phyloP scores from a whole-genome alignment of 2,797 vertebrate genomes.

The Acestrorhynchus altus region DNA sequence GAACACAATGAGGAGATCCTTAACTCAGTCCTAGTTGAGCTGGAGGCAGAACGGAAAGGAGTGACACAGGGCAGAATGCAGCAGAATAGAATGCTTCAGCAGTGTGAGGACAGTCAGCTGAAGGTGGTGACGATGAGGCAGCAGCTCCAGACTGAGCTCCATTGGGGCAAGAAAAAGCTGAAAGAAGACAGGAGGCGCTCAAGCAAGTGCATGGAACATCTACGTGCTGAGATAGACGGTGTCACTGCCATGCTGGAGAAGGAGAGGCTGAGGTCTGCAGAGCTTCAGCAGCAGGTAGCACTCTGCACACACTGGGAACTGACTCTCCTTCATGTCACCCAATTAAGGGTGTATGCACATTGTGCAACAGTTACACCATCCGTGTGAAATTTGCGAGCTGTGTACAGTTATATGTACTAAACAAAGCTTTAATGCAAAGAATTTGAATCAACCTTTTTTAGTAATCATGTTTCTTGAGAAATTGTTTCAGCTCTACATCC shows the following conservation, averaged over 20 bases:
- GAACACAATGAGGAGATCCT: slow-evolving; percentile 70
- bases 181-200: slow-evolving; percentile 80
- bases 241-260: slow-evolving; percentile 79
- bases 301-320: too few species aligned
- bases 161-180: slow-evolving; percentile 69
- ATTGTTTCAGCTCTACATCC: too few species aligned
- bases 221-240: slow-evolving; percentile 82
- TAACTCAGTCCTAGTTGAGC: slow-evolving; percentile 73
- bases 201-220: slow-evolving; percentile 74
- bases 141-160: slow-evolving; percentile 75
- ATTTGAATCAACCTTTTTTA: too few species aligned
- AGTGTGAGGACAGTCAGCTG: slow-evolving; percentile 72
- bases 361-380: too few species aligned
- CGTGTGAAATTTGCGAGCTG: too few species aligned
- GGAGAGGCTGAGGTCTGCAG: slow-evolving; percentile 82
- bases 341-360: too few species aligned
- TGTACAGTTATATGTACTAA: too few species aligned
- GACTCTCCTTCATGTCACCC: too few species aligned
- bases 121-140: slow-evolving; percentile 62
- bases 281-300: slow-evolving; percentile 86
- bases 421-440: too few species aligned
- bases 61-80: slow-evolving; percentile 65
- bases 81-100: slow-evolving; percentile 69
- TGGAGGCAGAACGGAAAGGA: slow-evolving; percentile 80
- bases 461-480: too few species aligned